phyloP scores from a whole-genome alignment of 1,140 invertebrate genomes.

The Hermetia illucens region DNA sequence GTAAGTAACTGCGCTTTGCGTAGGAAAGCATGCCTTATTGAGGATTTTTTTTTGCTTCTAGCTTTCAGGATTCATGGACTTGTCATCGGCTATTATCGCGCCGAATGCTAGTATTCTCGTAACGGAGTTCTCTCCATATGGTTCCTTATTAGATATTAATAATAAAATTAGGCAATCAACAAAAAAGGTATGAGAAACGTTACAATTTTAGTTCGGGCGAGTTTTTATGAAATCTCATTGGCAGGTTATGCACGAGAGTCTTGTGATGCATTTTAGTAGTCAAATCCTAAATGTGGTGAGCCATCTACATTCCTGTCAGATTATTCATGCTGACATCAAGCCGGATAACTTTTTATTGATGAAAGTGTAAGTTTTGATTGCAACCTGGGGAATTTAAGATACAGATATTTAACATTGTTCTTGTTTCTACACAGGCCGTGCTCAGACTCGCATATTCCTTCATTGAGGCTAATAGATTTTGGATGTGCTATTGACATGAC shows the following conservation, averaged over 20 bases:
- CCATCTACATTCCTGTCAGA: slow-evolving; percentile 75
- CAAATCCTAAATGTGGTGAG: slow-evolving; percentile 83
- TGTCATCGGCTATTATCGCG: slow-evolving; percentile 49
- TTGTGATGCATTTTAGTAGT: slow-evolving; percentile 70
- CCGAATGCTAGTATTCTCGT: slow-evolving; percentile 66
- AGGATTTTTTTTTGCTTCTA: slow-evolving; percentile 11
- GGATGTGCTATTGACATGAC: slow-evolving; percentile 84
- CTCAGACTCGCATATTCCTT: slow-evolving; percentile 42
- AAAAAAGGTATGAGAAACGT: slow-evolving; percentile 33
- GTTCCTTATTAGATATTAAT: slow-evolving; percentile 63
- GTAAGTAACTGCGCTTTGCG: slow-evolving; percentile 33
- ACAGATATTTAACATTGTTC: slow-evolving; percentile 8
- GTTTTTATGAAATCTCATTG: background rate
- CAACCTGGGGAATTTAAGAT: background rate
- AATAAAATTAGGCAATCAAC: slow-evolving; percentile 55
- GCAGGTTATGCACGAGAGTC: slow-evolving; percentile 45
- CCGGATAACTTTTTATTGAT: slow-evolving; percentile 91
- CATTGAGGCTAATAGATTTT: slow-evolving; percentile 72
- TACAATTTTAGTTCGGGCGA: background rate
- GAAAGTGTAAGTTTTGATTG: slow-evolving; percentile 40
- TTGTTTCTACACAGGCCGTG: slow-evolving; percentile 35
- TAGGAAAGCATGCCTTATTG: background rate
- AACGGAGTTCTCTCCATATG: slow-evolving; percentile 62
- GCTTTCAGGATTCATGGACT: slow-evolving; percentile 53
- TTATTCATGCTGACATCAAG: slow-evolving; percentile 95